A percentile compares a stretch with the other conserved stretches of the same genome.
phyloP scores from a whole-genome alignment of 2,113 vertebrate genomes.

The Alouatta palliata region DNA sequence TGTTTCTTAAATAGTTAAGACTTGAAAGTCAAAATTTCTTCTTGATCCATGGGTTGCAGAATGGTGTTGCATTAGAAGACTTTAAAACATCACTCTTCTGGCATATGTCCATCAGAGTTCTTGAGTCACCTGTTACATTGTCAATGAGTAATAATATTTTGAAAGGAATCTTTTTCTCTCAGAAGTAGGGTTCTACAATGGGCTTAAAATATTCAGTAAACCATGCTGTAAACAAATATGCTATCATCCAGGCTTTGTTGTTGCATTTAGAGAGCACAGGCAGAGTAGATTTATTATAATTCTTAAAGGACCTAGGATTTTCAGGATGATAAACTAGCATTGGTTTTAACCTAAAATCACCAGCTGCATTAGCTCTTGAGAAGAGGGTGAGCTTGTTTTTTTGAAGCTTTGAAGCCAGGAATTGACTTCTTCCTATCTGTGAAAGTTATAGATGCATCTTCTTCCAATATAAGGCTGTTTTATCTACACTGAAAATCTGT shows the following conservation, averaged over 20 bases:
- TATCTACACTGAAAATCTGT: background rate
- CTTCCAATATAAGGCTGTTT: background rate
- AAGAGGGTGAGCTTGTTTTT: background rate
- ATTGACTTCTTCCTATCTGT: background rate
- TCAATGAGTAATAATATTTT: background rate
- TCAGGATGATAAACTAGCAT: background rate
- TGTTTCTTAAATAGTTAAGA: background rate
- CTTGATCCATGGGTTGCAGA: background rate
- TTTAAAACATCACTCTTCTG: background rate
- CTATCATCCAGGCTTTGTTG: background rate
- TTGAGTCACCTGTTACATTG: background rate
- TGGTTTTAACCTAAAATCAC: background rate
- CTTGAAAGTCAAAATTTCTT: background rate
- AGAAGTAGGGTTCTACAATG: background rate
- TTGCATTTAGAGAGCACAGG: background rate
- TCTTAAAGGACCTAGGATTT: background rate
- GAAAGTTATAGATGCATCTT: background rate
- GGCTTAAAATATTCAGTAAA: background rate
- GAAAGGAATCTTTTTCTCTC: background rate
- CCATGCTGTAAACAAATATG: background rate
- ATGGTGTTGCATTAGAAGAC: background rate
- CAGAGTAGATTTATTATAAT: background rate
- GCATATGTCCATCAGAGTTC: background rate
- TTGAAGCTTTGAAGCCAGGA: background rate
- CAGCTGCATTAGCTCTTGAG: background rate